phyloP scores from a whole-genome alignment of 1,140 invertebrate genomes.

The Gonioctena quinquepunctata region DNA sequence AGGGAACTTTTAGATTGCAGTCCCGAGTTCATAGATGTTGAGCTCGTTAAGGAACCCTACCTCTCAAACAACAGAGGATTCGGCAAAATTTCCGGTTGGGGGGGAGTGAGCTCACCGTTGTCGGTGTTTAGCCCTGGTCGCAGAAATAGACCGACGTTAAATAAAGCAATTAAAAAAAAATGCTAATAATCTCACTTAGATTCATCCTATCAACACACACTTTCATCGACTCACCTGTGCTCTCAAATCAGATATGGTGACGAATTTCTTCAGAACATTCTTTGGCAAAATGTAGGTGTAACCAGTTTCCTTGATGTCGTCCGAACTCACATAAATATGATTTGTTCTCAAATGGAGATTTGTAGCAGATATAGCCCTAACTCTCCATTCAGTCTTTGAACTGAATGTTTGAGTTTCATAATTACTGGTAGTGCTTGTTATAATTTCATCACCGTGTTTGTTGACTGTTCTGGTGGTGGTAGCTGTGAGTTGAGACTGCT shows the following conservation, averaged over 20 bases:
- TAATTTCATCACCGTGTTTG: conserved; percentile 99
- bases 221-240: conserved; percentile 71
- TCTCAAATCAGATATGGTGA: conserved; percentile 96
- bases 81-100: no score
- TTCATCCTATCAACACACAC: background rate
- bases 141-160: no score
- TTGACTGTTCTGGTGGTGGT: conserved; percentile 98
- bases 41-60: no score
- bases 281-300: conserved; percentile 99
- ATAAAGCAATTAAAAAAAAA: no score
- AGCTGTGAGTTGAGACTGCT: conserved; percentile 96
- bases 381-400: conserved; percentile 98
- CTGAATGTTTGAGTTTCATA: conserved; percentile 98
- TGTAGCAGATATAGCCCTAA: conserved; percentile 97
- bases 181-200: no score
- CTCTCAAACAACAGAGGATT: no score
- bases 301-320: conserved; percentile 99
- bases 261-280: conserved; percentile 98
- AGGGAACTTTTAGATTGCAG: no score
- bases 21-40: no score
- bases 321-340: conserved; percentile 98
- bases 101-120: no score
- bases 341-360: conserved; percentile 98
- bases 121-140: no score
- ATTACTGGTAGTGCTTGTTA: conserved; percentile 97